Evolutionary conservation across 2,888 invertebrate species (phyloP), one percentile per base, ranked within the genome.

Genomic region (Callimorpha dominula): DNA sequence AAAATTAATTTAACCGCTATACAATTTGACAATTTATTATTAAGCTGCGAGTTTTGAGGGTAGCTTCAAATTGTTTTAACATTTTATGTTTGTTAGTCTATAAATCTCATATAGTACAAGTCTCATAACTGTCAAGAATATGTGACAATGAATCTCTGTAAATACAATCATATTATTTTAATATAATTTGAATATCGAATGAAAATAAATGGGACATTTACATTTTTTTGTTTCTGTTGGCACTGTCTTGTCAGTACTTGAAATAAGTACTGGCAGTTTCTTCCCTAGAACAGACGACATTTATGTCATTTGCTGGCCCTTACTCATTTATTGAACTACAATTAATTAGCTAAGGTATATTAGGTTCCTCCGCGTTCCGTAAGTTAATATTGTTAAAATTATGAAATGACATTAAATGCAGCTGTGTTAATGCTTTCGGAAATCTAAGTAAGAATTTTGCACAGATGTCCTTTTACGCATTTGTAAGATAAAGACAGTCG

Each of bases 91-190:
- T 66, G n/a, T 71, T 20, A 67, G 64, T 65, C 12, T 71, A 71
- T 46, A 71, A 81, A 82, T 82, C 82, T 82, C 82, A 81, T 79
- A 43, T 72, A 72, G 54, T 65, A 66, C 72, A 68, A 43, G 66
- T 62, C 17, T 31, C 20, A n/a, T 70, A 65, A 50, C 31, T 65
- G 31, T 65, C 52, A 54, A 72, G 65, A 73, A 73, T 74, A 70
- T 65, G 74, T 71, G n/a, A 72, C 63, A 77, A 77, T 62, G 83
- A 83, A 85, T 85, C 85, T 85, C 85, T 82, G 74, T 82, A 74
- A 81, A 82, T 81, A 82, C 71, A 78, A 80, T 77, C 66, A 78
- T 75, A 62, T 40, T 70, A 70, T n/a, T 64, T 67, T 43, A 68
- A 42, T 75, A 70, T 72, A 70, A 72, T 60, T 76, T 70, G 57